phyloP scores from a whole-genome alignment of 1,140 invertebrate species.

The Lepeophtheirus salmonis region DNA sequence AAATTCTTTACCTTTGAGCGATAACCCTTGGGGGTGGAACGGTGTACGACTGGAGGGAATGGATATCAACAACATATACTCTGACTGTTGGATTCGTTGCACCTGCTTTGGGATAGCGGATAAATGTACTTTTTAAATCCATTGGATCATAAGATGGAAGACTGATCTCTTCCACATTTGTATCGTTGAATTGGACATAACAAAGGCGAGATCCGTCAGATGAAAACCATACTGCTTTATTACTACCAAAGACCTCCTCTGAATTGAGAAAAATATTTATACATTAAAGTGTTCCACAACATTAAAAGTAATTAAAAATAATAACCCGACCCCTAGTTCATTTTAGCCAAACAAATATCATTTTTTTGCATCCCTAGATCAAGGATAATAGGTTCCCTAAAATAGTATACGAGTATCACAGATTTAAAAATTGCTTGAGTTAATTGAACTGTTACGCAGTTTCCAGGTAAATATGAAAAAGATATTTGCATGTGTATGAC shows the following conservation, averaged over 20 bases:
- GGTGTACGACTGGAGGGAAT: background rate
- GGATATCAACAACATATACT: constrained; percentile 19
- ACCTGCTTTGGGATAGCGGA: constrained; percentile 41
- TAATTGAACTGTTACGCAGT: no score
- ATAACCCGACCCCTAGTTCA: background rate
- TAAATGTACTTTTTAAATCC: constrained; percentile 35
- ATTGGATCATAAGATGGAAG: constrained; percentile 38
- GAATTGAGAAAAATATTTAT: no score
- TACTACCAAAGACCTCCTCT: constrained; percentile 70
- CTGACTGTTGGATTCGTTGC: constrained; percentile 7
- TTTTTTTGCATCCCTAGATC: background rate
- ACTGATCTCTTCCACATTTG: constrained; percentile 50
- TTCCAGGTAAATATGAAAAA: no score
- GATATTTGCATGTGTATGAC: no score
- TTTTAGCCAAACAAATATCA: background rate
- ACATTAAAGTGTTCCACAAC: no score
- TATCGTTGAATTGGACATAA: constrained; percentile 76
- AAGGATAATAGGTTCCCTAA: no score
- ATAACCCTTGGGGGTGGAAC: background rate
- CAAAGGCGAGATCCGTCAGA: constrained; percentile 58
- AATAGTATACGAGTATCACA: no score
- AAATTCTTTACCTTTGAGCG: background rate
- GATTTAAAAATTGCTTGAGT: no score
- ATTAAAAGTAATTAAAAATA: no score
- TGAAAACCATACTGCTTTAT: constrained; percentile 74